phyloP scores from a whole-genome alignment of 2,797 vertebrate genomes.

The Tokudaia tokunoshimensis region DNA sequence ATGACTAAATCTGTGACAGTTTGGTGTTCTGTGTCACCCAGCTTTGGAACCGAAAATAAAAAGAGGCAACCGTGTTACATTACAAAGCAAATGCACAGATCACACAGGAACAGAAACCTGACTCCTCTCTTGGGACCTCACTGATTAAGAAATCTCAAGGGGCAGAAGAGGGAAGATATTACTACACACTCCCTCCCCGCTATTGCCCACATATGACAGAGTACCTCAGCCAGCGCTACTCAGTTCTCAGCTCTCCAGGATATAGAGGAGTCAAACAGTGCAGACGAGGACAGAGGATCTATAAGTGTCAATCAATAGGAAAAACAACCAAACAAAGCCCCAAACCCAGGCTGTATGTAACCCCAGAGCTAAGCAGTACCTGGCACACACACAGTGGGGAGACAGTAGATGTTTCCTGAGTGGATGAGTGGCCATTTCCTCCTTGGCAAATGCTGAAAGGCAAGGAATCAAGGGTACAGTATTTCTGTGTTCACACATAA shows the following conservation, averaged over 20 bases:
- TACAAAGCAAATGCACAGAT: conserved; percentile 12
- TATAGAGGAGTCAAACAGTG: neutral
- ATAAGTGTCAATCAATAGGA: neutral
- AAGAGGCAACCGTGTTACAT: neutral
- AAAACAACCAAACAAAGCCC: neutral
- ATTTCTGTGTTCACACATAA: conserved; percentile 42
- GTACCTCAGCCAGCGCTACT: neutral
- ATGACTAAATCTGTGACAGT: neutral
- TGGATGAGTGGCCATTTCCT: neutral
- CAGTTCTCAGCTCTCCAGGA: neutral
- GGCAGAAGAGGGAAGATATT: neutral
- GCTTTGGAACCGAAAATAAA: conserved; percentile 54
- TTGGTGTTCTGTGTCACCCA: conserved; percentile 4
- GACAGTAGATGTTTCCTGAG: neutral
- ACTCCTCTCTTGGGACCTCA: conserved; percentile 13
- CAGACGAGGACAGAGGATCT: neutral
- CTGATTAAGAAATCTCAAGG: conserved; percentile 39
- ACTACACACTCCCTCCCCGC: neutral
- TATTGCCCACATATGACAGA: neutral
- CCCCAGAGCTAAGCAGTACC: neutral
- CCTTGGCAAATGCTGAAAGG: neutral
- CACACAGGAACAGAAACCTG: conserved; percentile 41
- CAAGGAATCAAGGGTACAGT: neutral
- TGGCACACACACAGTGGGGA: neutral
- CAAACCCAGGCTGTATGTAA: neutral